Percentiles rank a stretch among this genome's conserved stretches.
These are phyloP conservation scores for Parazoanthus atlanticus DNA, from an alignment of 92 coral and sea anemone genomes.

Conservation along the genomic window DNA sequence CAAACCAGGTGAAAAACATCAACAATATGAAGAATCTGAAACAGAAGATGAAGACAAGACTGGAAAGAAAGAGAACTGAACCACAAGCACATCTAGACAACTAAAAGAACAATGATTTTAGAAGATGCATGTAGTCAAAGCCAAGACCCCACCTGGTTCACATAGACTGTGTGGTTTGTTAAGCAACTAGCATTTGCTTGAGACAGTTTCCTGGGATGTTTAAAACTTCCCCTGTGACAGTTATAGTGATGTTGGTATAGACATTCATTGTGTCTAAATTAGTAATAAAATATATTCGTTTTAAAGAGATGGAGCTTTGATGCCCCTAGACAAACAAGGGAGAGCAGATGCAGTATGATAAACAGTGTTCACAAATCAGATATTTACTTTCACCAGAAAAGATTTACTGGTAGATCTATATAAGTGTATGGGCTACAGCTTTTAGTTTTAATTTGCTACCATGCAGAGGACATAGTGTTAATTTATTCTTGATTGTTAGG, in stretches of 20 bases:
- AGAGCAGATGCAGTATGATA: neutral
- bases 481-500: neutral
- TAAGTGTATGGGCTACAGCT: neutral
- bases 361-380: no score
- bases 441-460: neutral
- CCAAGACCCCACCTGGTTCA: neutral
- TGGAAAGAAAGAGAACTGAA: constrained; percentile 65
- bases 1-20: constrained; percentile 93
- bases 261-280: neutral
- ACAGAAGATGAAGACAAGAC: constrained; percentile 92
- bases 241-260: neutral
- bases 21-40: constrained; percentile 96
- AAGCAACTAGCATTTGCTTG: neutral
- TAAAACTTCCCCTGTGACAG: neutral
- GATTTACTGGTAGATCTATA: neutral
- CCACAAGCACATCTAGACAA: no score
- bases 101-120: constrained; percentile 10
- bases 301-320: neutral
- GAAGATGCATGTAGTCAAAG: neutral
- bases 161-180: neutral
- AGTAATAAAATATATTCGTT: no score
- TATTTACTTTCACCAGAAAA: neutral
- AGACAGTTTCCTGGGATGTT: neutral
- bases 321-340: neutral
- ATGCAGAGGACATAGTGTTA: neutral